These are phyloP conservation scores for Ceratina japonica DNA, from an alignment of 1,140 invertebrate genomes.

Conservation along the genomic window DNA sequence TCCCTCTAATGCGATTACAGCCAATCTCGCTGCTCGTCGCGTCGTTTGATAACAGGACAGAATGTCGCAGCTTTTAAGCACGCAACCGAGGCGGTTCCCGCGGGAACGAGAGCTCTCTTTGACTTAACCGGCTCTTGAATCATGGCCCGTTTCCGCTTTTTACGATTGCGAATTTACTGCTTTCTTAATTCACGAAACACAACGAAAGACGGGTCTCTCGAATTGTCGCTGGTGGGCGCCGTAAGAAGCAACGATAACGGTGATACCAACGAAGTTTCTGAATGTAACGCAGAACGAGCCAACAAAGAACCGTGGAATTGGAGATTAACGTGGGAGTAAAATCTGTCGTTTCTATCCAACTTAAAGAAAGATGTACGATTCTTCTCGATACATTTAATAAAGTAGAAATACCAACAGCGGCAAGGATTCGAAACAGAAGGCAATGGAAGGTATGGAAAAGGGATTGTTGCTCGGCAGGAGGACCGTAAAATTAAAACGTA, in stretches of 20 bases:
- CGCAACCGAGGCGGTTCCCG: neutral
- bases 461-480: neutral
- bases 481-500: constrained; percentile 32
- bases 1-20: constrained; percentile 21
- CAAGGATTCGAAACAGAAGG: neutral
- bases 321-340: too few relatives aligned
- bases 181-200: too few relatives aligned
- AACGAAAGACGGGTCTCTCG: too few relatives aligned
- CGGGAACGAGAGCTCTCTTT: neutral
- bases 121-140: neutral
- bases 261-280: too few relatives aligned
- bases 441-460: neutral
- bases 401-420: too few relatives aligned
- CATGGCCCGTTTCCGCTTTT: constrained; percentile 13
- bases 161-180: constrained; percentile 6
- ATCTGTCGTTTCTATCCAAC: too few relatives aligned
- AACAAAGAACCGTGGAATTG: too few relatives aligned
- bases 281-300: too few relatives aligned
- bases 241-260: too few relatives aligned
- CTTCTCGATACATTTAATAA: too few relatives aligned
- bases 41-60: constrained; percentile 22
- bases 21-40: constrained; percentile 13
- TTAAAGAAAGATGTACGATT: too few relatives aligned
- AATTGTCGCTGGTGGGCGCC: too few relatives aligned
- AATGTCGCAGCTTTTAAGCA: constrained; percentile 6